These are phyloP conservation scores for Crypturellus undulatus DNA, from an alignment of 2,113 vertebrate genomes.

Conservation along the genomic window DNA sequence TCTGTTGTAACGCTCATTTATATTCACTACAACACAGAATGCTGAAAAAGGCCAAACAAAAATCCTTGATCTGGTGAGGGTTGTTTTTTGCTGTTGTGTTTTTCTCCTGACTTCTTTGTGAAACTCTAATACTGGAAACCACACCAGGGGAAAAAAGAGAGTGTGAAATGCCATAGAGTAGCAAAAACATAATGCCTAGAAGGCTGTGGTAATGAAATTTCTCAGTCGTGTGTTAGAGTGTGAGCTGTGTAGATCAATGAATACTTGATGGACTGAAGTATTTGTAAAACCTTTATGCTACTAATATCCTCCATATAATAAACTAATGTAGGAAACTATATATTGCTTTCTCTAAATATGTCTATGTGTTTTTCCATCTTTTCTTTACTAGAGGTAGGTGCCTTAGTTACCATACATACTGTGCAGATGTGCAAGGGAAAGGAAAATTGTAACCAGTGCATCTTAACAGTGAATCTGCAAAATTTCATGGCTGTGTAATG, in stretches of 20 bases:
- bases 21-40: neutral
- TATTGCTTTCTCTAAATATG: neutral
- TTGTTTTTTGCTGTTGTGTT: neutral
- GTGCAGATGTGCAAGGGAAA: neutral
- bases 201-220: neutral
- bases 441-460: neutral
- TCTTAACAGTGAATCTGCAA: neutral
- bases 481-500: neutral
- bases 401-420: neutral
- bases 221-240: fast-evolving
- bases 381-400: neutral
- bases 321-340: neutral
- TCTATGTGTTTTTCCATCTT: neutral
- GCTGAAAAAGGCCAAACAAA: neutral
- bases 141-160: neutral
- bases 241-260: neutral
- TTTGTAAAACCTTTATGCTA: neutral
- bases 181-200: neutral
- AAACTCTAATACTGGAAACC: neutral
- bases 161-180: neutral
- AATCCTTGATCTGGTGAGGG: neutral
- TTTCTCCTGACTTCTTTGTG: neutral
- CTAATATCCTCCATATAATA: neutral
- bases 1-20: neutral
- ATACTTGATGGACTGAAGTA: neutral